Evolutionary conservation across 2,113 vertebrate genomes (phyloP).

Genomic region (Hepsetus odoe): DNA sequence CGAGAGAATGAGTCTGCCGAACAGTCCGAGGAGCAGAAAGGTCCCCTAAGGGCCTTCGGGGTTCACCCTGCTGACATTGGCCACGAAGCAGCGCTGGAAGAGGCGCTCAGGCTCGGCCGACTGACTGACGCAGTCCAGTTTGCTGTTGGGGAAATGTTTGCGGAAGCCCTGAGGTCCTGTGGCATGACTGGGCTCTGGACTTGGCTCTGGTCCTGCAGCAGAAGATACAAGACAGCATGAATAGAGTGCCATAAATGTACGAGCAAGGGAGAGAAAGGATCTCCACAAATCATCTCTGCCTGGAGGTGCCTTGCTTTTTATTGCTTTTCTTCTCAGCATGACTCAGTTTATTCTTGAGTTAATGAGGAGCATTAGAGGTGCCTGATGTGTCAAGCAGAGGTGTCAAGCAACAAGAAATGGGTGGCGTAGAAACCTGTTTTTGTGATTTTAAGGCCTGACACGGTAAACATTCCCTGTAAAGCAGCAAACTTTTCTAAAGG

Average conservation of each 20-base stretch:
- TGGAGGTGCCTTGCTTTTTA: not conserved
- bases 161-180: slow-evolving; percentile 68
- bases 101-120: slow-evolving; percentile 64
- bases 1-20: not conserved
- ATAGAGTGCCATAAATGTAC: not conserved
- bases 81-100: slow-evolving; percentile 79
- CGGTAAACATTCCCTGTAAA: too few species aligned
- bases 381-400: too few species aligned
- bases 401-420: too few species aligned
- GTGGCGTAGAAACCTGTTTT: too few species aligned
- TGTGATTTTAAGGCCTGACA: too few species aligned
- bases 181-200: slow-evolving; percentile 40
- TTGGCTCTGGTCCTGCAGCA: not conserved
- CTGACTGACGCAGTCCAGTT: slow-evolving; percentile 76
- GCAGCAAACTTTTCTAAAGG: too few species aligned
- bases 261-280: not conserved
- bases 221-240: not conserved
- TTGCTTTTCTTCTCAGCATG: too few species aligned
- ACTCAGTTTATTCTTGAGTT: too few species aligned
- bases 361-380: too few species aligned
- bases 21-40: not conserved
- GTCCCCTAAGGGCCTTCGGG: slow-evolving; percentile 67
- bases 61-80: slow-evolving; percentile 63
- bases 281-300: not conserved
- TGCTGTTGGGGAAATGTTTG: slow-evolving; percentile 72